These are phyloP conservation scores for Anoplius nigerrimus DNA, from an alignment of 2,888 invertebrate species.

Conservation along the genomic window DNA sequence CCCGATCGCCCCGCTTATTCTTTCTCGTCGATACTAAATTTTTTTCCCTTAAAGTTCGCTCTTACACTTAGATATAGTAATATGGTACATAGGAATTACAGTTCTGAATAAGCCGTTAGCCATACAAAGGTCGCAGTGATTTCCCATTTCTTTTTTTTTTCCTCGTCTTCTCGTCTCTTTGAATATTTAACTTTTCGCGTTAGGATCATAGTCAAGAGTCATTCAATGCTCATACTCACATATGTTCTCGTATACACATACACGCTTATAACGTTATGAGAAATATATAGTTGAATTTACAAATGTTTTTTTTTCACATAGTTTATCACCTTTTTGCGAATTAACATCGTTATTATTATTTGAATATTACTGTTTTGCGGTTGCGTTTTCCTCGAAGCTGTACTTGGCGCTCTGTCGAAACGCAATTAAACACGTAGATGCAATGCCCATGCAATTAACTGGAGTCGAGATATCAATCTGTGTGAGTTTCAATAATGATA, in stretches of 20 bases:
- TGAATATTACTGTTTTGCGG: not conserved
- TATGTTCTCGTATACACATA: not conserved
- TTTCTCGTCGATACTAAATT: not conserved
- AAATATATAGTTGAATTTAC: conserved; percentile 7
- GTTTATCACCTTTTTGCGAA: not conserved
- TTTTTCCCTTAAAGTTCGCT: conserved; percentile 6
- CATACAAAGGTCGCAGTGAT: not conserved
- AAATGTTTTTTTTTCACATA: conserved; percentile 1
- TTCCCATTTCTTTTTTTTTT: no score
- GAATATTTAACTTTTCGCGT: conserved; percentile 1
- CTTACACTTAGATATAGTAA: conserved; percentile 5
- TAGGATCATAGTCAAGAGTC: not conserved
- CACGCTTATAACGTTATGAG: conserved; percentile 1
- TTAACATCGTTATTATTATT: no score
- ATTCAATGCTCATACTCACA: conserved; percentile 3
- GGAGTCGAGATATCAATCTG: not conserved
- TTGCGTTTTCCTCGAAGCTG: conserved; percentile 1
- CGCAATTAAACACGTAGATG: not conserved
- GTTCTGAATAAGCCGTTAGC: conserved; percentile 7
- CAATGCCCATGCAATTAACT: conserved; percentile 4
- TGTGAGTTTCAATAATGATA: conserved; percentile 18
- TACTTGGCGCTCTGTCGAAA: not conserved
- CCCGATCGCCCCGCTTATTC: not conserved
- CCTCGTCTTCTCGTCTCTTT: not conserved
- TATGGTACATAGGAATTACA: conserved; percentile 8